Evolutionary conservation across 2,888 invertebrate species (phyloP).

Genomic region (Hecatera dysodea): DNA sequence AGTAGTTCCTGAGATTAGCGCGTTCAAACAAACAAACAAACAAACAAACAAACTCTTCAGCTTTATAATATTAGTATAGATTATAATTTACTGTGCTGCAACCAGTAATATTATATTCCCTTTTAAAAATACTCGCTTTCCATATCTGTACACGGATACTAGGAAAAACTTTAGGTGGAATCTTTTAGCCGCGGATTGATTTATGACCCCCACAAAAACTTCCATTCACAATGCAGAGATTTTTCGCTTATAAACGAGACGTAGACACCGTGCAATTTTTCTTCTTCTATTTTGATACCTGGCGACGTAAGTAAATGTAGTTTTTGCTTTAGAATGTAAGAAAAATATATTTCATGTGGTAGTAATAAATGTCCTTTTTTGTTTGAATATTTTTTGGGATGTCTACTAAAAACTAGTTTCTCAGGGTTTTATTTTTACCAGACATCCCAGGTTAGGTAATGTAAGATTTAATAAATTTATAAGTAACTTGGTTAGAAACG

Average conservation of each 20-base stretch:
- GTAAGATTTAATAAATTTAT: neutral
- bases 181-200: slow-evolving; percentile 73
- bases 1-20: too few species aligned
- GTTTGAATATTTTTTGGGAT: neutral
- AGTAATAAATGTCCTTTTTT: slow-evolving; percentile 5
- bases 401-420: neutral
- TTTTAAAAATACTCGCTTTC: slow-evolving; percentile 46
- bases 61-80: too few species aligned
- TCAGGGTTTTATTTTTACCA: neutral
- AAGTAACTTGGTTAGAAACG: neutral
- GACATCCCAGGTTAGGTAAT: neutral
- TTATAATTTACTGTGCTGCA: neutral
- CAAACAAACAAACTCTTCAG: too few species aligned
- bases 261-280: slow-evolving; percentile 54
- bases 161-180: slow-evolving; percentile 72
- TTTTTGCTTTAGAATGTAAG: slow-evolving; percentile 39
- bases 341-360: slow-evolving; percentile 5
- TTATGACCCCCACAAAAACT: slow-evolving; percentile 70
- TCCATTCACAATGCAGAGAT: slow-evolving; percentile 51
- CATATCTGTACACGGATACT: slow-evolving; percentile 59
- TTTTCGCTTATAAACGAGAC: slow-evolving; percentile 58
- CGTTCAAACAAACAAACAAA: too few species aligned
- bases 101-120: neutral
- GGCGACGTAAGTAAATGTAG: slow-evolving; percentile 48
- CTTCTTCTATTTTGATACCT: slow-evolving; percentile 56